Percentiles rank a stretch among this genome's conserved stretches.
Evolutionary conservation across 2,888 invertebrate species (phyloP).

Genomic region (Tinea pellionella): DNA sequence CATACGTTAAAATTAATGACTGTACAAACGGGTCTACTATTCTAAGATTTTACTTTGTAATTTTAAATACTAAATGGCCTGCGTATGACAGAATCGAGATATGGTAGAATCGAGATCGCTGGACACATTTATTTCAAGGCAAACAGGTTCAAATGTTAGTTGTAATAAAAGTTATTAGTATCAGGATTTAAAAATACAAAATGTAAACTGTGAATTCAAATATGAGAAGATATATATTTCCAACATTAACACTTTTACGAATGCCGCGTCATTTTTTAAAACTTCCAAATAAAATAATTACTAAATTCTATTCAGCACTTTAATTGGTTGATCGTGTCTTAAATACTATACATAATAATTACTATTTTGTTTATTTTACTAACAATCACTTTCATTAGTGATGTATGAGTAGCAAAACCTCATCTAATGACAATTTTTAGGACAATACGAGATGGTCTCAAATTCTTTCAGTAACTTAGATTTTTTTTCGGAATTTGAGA

Average conservation of each 20-base stretch:
- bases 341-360: not conserved
- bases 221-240: too few species aligned
- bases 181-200: not conserved
- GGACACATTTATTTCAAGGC: slow-evolving; percentile 1
- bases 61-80: not conserved
- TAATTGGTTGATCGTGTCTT: not conserved
- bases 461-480: not conserved
- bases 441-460: not conserved
- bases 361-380: too few species aligned
- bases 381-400: not conserved
- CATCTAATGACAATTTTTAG: not conserved
- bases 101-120: not conserved
- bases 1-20: not conserved
- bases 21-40: not conserved
- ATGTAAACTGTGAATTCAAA: not conserved
- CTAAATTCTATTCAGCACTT: too few species aligned
- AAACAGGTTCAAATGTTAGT: not conserved
- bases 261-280: too few species aligned
- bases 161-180: not conserved
- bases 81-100: not conserved
- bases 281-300: too few species aligned
- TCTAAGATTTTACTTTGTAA: not conserved
- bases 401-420: not conserved
- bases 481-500: too few species aligned
- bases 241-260: too few species aligned